Conservation (phyloP, 2,797 vertebrate genomes). For the Adelosebastes latens region DNA sequence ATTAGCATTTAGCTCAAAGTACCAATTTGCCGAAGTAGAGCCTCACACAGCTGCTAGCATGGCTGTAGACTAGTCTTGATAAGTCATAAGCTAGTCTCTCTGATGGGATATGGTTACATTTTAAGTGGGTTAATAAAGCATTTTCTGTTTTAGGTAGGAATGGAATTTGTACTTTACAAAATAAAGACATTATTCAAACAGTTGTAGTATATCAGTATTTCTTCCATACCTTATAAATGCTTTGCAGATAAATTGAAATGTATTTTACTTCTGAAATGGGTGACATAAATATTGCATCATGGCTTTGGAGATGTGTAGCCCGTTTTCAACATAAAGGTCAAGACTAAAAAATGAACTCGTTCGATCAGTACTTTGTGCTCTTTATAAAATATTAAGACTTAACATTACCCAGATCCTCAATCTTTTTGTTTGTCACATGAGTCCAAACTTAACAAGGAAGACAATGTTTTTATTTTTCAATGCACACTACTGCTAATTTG, state of each 20-base stretch:
- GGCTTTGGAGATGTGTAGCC: neutral
- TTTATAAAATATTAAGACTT: too few species aligned
- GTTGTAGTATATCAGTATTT: neutral
- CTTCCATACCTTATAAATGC: neutral
- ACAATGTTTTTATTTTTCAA: neutral
- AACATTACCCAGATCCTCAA: too few species aligned
- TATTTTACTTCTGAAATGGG: neutral
- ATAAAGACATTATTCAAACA: constrained; percentile 6
- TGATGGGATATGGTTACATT: neutral
- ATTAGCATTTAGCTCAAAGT: neutral
- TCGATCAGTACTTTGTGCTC: too few species aligned
- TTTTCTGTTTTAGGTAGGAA: neutral
- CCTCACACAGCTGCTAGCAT: neutral
- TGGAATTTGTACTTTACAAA: neutral
- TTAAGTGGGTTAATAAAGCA: neutral
- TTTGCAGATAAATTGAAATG: neutral
- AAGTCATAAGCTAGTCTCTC: neutral
- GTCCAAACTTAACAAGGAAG: neutral
- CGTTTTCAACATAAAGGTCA: neutral
- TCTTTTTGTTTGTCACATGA: neutral
- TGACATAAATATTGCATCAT: neutral
- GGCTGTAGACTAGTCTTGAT: neutral
- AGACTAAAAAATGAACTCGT: neutral
- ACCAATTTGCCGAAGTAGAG: neutral
- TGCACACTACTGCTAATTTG: neutral